Percentiles rank a stretch among this genome's conserved stretches.
These are phyloP conservation scores for Paraplagusia blochii DNA, from an alignment of 2,113 vertebrate species.

Conservation along the genomic window DNA sequence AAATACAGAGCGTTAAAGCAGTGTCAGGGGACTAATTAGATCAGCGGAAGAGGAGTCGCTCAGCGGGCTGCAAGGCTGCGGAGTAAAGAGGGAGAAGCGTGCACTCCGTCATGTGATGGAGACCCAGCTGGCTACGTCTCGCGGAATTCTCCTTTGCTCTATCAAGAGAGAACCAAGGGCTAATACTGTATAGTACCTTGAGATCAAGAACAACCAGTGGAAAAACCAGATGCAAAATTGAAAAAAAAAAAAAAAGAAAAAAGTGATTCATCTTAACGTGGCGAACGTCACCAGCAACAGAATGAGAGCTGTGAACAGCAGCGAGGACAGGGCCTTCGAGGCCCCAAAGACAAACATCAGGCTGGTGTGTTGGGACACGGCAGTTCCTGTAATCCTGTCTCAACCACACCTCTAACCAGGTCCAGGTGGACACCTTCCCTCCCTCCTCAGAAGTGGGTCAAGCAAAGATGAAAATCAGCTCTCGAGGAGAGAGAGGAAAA, in stretches of 20 bases:
- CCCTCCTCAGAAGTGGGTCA: slow-evolving; percentile 64
- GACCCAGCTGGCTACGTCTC: slow-evolving; percentile 33
- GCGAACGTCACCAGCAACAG: slow-evolving; percentile 61
- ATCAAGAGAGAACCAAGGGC: slow-evolving; percentile 53
- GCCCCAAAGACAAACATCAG: slow-evolving; percentile 30
- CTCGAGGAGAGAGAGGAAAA: slow-evolving; percentile 7
- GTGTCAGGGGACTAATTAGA: slow-evolving; percentile 81
- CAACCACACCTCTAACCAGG: slow-evolving; percentile 60
- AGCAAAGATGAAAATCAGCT: slow-evolving; percentile 13
- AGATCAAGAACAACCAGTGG: slow-evolving; percentile 58
- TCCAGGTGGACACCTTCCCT: slow-evolving; percentile 56
- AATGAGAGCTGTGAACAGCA: slow-evolving; percentile 29
- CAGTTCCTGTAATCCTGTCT: slow-evolving; percentile 24
- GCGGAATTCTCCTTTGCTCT: slow-evolving; percentile 50
- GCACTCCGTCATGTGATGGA: slow-evolving; percentile 62
- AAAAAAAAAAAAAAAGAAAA: slow-evolving; percentile 62
- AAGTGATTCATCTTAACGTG: slow-evolving; percentile 59
- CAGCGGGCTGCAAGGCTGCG: slow-evolving; percentile 50
- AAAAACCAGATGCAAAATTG: slow-evolving; percentile 48
- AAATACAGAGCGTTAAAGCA: slow-evolving; percentile 70
- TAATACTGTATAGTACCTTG: slow-evolving; percentile 60
- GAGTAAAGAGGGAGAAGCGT: slow-evolving; percentile 51
- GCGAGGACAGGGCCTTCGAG: slow-evolving; percentile 18
- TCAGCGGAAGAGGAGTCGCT: slow-evolving; percentile 63
- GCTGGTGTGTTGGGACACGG: slow-evolving; percentile 36